A percentile compares a stretch with the other conserved stretches of the same genome.
phyloP scores from a whole-genome alignment of 2,113 vertebrate species.

The Halichoerus grypus region DNA sequence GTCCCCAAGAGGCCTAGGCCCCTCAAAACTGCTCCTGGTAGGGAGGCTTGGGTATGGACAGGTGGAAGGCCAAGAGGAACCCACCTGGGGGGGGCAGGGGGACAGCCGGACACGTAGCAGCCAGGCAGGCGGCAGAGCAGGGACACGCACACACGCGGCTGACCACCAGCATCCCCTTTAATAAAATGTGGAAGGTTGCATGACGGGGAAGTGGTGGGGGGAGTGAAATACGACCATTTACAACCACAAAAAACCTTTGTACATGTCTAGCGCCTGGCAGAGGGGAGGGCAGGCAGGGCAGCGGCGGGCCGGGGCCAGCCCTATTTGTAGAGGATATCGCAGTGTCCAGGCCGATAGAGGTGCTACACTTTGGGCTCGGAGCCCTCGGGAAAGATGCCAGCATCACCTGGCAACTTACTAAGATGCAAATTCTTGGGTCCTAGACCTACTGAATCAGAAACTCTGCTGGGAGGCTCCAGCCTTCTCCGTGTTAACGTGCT shows the following conservation, averaged over 20 bases:
- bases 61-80: background rate
- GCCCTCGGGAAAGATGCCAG: slow-evolving; percentile 93
- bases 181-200: slow-evolving; percentile 93
- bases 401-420: background rate
- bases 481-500: background rate
- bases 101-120: slow-evolving; percentile 69
- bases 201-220: slow-evolving; percentile 89
- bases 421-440: background rate
- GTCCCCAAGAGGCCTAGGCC: background rate
- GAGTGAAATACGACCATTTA: slow-evolving; percentile 92
- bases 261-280: slow-evolving; percentile 65
- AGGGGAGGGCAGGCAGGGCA: background rate
- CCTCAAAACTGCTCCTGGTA: background rate
- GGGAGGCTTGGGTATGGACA: background rate
- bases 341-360: slow-evolving; percentile 96
- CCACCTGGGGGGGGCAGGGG: background rate
- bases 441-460: background rate
- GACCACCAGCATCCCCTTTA: slow-evolving; percentile 90
- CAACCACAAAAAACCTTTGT: slow-evolving; percentile 90
- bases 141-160: slow-evolving; percentile 66
- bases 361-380: slow-evolving; percentile 95
- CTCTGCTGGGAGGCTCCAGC: background rate
- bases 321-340: slow-evolving; percentile 98
- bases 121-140: slow-evolving; percentile 70
- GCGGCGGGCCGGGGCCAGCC: slow-evolving; percentile 7